Evolutionary conservation across 1,140 invertebrate genomes (phyloP).

Genomic region (Drosophila trapezifrons): DNA sequence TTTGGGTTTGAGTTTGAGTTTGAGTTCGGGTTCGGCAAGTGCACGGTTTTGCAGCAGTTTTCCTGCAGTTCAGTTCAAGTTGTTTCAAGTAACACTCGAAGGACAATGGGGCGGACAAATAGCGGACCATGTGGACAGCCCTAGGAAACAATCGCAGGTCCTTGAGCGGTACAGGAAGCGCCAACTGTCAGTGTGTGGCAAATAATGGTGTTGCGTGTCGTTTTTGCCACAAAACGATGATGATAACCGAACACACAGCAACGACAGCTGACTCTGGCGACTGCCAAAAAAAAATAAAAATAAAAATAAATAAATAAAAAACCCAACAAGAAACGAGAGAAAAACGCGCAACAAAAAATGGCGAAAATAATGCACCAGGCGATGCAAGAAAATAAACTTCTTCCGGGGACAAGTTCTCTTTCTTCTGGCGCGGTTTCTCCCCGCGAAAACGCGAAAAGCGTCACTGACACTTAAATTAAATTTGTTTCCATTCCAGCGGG

Average conservation of each 20-base stretch:
- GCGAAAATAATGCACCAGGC: conserved; percentile 32
- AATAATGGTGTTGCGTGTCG: conserved; percentile 79
- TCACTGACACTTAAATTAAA: conserved; percentile 80
- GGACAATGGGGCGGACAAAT: conserved; percentile 50
- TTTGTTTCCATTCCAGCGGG: conserved; percentile 71
- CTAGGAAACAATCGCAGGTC: conserved; percentile 33
- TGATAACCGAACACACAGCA: conserved; percentile 59
- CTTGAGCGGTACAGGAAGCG: conserved; percentile 56
- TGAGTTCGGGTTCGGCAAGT: conserved; percentile 47
- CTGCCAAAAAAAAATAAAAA: conserved; percentile 13
- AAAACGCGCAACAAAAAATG: conserved; percentile 12
- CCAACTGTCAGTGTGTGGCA: conserved; percentile 75
- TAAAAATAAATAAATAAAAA: not conserved
- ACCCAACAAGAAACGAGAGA: not conserved
- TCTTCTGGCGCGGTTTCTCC: not conserved
- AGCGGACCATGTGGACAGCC: conserved; percentile 52
- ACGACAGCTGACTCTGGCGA: conserved; percentile 48
- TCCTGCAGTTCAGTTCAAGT: conserved; percentile 71
- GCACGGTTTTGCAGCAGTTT: conserved; percentile 50
- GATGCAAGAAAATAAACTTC: conserved; percentile 44
- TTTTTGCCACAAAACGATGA: conserved; percentile 62
- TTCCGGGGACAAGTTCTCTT: conserved; percentile 25
- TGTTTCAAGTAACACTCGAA: conserved; percentile 66
- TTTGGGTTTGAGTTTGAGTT: conserved; percentile 1
- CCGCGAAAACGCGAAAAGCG: conserved; percentile 53